Conservation (phyloP, 1,140 invertebrate species). For the Mamestra configurata region DNA sequence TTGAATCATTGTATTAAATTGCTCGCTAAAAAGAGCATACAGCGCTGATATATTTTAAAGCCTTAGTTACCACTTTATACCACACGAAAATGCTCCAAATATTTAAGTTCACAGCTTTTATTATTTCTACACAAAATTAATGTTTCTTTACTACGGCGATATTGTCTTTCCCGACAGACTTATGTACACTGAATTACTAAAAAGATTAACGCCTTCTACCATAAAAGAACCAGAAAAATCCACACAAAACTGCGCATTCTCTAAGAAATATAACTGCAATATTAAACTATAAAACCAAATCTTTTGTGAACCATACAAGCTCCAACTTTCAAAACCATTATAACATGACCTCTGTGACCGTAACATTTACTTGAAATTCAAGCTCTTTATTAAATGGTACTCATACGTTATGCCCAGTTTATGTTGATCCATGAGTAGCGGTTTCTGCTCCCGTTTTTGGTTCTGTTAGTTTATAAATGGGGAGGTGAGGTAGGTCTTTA, state of each 20-base stretch:
- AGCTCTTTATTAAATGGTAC: constrained; percentile 39
- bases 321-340: constrained; percentile 43
- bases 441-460: constrained; percentile 4
- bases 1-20: no score
- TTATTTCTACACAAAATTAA: constrained; percentile 27
- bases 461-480: neutral
- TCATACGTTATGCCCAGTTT: constrained; percentile 30
- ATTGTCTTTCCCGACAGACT: constrained; percentile 27
- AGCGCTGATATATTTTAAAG: neutral
- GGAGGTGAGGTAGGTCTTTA: constrained; percentile 39
- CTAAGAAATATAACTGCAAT: constrained; percentile 60
- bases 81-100: neutral
- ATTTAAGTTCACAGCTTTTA: constrained; percentile 18
- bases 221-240: constrained; percentile 49
- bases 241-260: constrained; percentile 52
- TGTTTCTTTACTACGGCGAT: constrained; percentile 11
- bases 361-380: constrained; percentile 8
- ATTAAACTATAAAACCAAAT: constrained; percentile 54
- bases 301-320: constrained; percentile 56
- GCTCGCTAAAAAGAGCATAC: no score
- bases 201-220: constrained; percentile 40
- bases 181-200: constrained; percentile 44
- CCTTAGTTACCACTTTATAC: neutral
- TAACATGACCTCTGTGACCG: constrained; percentile 31
- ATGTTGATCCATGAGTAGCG: neutral